A percentile compares a stretch with the other conserved stretches of the same genome.
phyloP scores from a whole-genome alignment of 2,113 vertebrate species.

The Triplophysa tibetana region DNA sequence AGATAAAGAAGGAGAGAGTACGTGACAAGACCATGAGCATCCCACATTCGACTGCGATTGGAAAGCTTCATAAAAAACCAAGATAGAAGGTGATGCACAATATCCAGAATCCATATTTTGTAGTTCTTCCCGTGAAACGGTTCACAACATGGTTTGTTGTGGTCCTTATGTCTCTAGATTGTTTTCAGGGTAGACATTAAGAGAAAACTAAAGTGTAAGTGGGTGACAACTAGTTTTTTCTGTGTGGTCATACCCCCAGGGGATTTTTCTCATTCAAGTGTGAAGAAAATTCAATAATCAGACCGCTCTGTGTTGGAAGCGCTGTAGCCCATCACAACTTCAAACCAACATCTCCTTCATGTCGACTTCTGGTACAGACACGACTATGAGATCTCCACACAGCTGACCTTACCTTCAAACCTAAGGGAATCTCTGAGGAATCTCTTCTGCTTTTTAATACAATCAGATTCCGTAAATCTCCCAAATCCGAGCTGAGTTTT shows the following conservation, averaged over 20 bases:
- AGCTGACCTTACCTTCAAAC: constrained; percentile 20
- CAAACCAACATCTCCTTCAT: constrained; percentile 19
- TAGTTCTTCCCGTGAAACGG: neutral
- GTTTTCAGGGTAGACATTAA: constrained; percentile 6
- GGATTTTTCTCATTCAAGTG: constrained; percentile 10
- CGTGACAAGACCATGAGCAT: neutral
- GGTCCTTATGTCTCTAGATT: constrained; percentile 8
- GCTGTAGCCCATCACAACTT: constrained; percentile 13
- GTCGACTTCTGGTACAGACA: neutral
- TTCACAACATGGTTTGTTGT: constrained; percentile 7
- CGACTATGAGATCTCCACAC: constrained; percentile 13
- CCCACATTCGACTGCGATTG: neutral
- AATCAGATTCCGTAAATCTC: neutral
- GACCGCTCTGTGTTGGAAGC: neutral
- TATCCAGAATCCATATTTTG: neutral
- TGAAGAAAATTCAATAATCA: constrained; percentile 42
- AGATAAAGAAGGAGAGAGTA: neutral
- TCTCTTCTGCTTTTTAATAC: neutral
- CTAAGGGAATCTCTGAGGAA: neutral
- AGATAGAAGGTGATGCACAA: neutral
- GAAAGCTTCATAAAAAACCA: neutral
- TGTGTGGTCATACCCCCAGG: neutral
- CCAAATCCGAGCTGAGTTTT: neutral
- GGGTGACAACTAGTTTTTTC: neutral
- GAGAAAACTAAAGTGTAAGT: neutral